Conservation (phyloP, 2,888 invertebrate genomes). For the Taenaris catops region DNA sequence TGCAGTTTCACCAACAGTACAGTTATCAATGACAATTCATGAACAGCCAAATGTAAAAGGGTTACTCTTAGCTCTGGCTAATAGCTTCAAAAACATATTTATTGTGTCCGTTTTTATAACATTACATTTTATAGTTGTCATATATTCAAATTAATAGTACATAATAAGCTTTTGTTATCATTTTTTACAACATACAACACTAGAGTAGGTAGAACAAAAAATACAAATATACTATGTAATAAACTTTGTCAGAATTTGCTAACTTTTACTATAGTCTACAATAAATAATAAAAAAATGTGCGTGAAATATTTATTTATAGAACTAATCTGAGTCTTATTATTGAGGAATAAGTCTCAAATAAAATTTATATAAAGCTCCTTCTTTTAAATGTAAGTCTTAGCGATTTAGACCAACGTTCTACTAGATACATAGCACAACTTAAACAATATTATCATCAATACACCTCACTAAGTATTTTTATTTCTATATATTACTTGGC, state of each 20-base stretch:
- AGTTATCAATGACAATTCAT: too few relatives aligned
- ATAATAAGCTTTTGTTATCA: too few relatives aligned
- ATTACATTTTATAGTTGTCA: too few relatives aligned
- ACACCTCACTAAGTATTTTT: constrained; percentile 1
- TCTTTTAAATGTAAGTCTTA: background rate
- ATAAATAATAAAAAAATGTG: constrained; percentile 13
- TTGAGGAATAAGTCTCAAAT: constrained; percentile 3
- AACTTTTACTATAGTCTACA: constrained; percentile 11
- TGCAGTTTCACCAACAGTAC: too few relatives aligned
- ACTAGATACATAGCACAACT: constrained; percentile 10
- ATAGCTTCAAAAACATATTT: too few relatives aligned
- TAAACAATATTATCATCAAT: constrained; percentile 6
- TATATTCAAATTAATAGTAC: too few relatives aligned
- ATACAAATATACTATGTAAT: constrained; percentile 6
- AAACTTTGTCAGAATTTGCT: constrained; percentile 9
- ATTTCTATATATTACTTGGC: constrained; percentile 1
- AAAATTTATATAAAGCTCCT: constrained; percentile 5
- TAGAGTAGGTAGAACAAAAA: constrained; percentile 4
- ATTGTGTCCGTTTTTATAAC: too few relatives aligned
- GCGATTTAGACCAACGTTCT: constrained; percentile 3
- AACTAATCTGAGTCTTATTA: background rate
- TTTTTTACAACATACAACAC: too few relatives aligned
- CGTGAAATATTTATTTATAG: constrained; percentile 6
- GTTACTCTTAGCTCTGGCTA: too few relatives aligned
- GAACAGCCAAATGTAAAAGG: too few relatives aligned